These are phyloP conservation scores for Aleiodes testaceus DNA, from an alignment of 2,888 invertebrate species.

Conservation along the genomic window DNA sequence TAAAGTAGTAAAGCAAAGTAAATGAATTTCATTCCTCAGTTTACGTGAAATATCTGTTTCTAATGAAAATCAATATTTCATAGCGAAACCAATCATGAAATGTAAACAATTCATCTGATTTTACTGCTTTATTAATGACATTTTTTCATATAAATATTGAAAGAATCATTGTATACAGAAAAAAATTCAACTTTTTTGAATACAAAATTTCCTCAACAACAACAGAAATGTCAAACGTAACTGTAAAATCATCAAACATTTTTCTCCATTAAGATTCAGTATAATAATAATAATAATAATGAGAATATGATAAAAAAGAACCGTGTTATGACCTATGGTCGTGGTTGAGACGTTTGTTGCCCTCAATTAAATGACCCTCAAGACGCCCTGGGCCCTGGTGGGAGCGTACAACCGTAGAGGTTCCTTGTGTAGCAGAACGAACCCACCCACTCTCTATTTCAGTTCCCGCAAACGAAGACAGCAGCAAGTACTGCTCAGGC, in stretches of 20 bases:
- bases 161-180: not conserved
- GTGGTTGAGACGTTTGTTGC: slow-evolving; percentile 67
- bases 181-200: not conserved
- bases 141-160: not conserved
- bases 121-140: not conserved
- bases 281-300: slow-evolving; percentile 6
- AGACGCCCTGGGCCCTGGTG: slow-evolving; percentile 72
- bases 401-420: slow-evolving; percentile 72
- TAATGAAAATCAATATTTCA: too few relatives aligned
- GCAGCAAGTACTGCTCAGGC: slow-evolving; percentile 28
- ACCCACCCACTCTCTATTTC: slow-evolving; percentile 71
- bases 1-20: not conserved
- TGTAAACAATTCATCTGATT: not conserved
- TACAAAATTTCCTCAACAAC: too few relatives aligned
- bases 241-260: slow-evolving; percentile 1
- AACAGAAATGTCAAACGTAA: not conserved
- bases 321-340: slow-evolving; percentile 45
- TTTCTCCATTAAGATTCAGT: too few relatives aligned
- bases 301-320: not conserved
- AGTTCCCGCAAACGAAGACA: slow-evolving; percentile 61
- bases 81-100: too few relatives aligned
- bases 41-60: not conserved
- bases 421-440: slow-evolving; percentile 72
- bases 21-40: not conserved
- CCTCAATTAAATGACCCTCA: slow-evolving; percentile 58